A percentile compares a stretch with the other conserved stretches of the same genome.
phyloP scores from a whole-genome alignment of 2,797 vertebrate species.

The Babyrousa celebensis region DNA sequence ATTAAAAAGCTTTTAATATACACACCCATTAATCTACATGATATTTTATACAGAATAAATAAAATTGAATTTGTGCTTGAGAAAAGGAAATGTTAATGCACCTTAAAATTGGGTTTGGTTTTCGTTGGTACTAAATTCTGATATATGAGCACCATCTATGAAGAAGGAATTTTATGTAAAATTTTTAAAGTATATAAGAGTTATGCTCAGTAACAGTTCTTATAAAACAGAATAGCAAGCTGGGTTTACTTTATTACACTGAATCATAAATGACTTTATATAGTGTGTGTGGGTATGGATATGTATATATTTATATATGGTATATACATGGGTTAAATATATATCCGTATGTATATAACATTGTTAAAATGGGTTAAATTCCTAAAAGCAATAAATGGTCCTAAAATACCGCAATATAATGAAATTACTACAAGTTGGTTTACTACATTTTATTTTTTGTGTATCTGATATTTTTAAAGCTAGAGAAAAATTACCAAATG shows the following conservation, averaged over 20 bases:
- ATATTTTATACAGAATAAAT: constrained; percentile 60
- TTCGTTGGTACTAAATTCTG: constrained; percentile 44
- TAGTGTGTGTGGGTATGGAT: background rate
- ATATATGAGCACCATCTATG: constrained; percentile 36
- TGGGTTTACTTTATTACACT: constrained; percentile 43
- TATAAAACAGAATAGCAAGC: constrained; percentile 50
- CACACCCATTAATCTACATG: background rate
- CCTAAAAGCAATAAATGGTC: constrained; percentile 75
- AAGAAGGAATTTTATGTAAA: constrained; percentile 65
- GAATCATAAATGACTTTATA: background rate
- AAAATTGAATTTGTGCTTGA: constrained; percentile 61
- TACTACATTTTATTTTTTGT: constrained; percentile 84
- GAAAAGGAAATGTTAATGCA: constrained; percentile 60
- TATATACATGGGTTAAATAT: background rate
- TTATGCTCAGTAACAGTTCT: constrained; percentile 19
- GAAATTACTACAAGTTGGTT: constrained; percentile 80
- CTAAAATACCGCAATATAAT: constrained; percentile 80
- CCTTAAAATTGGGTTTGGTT: constrained; percentile 51
- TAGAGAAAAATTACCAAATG: constrained; percentile 80
- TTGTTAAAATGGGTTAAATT: constrained; percentile 76
- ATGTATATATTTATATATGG: background rate
- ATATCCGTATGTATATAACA: background rate
- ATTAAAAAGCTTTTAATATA: constrained; percentile 29
- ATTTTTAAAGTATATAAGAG: background rate
- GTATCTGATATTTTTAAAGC: constrained; percentile 82